Evolutionary conservation across 1,140 invertebrate genomes (phyloP).

Genomic region (Campoletis sonorensis): DNA sequence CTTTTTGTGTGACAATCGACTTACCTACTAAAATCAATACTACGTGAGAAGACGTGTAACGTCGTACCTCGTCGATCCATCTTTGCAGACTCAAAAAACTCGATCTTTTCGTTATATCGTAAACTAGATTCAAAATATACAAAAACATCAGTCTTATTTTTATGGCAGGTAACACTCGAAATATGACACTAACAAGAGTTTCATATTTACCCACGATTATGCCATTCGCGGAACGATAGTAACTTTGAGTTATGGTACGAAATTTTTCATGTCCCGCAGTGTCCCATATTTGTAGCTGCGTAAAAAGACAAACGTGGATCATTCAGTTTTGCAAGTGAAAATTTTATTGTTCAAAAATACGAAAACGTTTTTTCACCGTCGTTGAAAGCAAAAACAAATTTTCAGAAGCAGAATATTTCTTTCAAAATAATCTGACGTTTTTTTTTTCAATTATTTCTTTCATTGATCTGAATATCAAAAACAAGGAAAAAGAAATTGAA

Average conservation of each 20-base stretch:
- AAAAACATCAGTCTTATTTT: constrained; percentile 19
- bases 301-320: constrained; percentile 58
- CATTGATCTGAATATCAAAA: no score
- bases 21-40: constrained; percentile 92
- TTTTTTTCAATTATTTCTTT: no score
- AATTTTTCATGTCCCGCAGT: constrained; percentile 96
- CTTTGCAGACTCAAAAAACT: constrained; percentile 92
- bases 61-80: constrained; percentile 96
- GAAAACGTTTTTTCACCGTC: no score
- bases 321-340: not conserved
- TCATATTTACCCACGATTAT: constrained; percentile 85
- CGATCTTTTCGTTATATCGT: constrained; percentile 94
- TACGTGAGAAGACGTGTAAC: constrained; percentile 94
- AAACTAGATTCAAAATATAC: constrained; percentile 81
- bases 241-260: constrained; percentile 95
- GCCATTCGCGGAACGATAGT: constrained; percentile 94
- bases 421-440: no score
- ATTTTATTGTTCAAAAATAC: no score
- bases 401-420: no score
- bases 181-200: constrained; percentile 30
- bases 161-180: not conserved
- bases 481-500: no score
- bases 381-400: no score
- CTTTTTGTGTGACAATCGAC: constrained; percentile 37
- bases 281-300: constrained; percentile 95